phyloP scores from a whole-genome alignment of 2,888 invertebrate species.

The Spilarctia lutea region DNA sequence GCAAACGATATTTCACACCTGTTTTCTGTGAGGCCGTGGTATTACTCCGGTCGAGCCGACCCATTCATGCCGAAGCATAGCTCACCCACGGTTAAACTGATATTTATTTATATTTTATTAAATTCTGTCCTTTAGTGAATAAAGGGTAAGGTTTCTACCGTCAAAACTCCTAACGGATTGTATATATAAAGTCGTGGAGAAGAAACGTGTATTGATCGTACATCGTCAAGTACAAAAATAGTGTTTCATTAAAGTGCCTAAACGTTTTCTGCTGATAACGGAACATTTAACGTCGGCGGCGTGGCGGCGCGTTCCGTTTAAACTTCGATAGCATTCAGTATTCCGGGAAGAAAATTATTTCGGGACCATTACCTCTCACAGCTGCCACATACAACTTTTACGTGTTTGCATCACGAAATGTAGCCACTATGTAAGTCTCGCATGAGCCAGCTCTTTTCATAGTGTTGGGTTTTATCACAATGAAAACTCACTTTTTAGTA shows the following conservation, averaged over 20 bases:
- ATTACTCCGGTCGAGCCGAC: too few relatives aligned
- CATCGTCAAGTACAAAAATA: constrained; percentile 19
- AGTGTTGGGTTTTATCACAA: constrained; percentile 36
- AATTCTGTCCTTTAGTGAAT: not conserved
- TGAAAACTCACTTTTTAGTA: constrained; percentile 36
- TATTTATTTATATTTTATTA: too few relatives aligned
- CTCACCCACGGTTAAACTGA: too few relatives aligned
- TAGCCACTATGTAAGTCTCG: constrained; percentile 39
- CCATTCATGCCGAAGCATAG: too few relatives aligned
- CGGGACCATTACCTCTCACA: constrained; percentile 73
- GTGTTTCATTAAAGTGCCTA: constrained; percentile 43
- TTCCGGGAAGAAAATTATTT: constrained; percentile 71
- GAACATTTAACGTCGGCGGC: constrained; percentile 63
- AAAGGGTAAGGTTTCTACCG: not conserved
- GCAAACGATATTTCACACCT: too few relatives aligned
- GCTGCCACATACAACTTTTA: constrained; percentile 68
- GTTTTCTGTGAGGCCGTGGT: too few relatives aligned
- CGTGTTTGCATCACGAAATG: constrained; percentile 59
- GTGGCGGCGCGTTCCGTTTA: constrained; percentile 48
- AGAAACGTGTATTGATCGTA: constrained; percentile 4
- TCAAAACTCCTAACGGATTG: too few relatives aligned
- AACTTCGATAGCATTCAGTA: constrained; percentile 68
- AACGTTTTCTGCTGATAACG: constrained; percentile 54
- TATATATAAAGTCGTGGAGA: not conserved
- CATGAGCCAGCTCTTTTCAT: constrained; percentile 41